Conservation (phyloP, 2,113 vertebrate species). For the human (Homo sapiens) region DNA sequence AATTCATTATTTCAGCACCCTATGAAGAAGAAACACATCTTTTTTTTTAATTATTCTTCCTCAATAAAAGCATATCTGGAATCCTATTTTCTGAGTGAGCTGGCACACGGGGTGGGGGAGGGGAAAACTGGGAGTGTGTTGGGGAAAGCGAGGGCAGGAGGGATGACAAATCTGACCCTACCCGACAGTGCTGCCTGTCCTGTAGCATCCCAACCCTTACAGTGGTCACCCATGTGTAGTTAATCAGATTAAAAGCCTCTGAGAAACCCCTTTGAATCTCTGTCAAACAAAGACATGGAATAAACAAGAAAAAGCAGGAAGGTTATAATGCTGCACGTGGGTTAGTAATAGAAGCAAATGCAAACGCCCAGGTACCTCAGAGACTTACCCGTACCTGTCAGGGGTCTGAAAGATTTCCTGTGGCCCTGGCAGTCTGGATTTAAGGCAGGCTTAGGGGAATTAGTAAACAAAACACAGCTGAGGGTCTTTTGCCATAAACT, state of each 20-base stretch:
- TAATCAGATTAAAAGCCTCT: conserved; percentile 72
- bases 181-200: neutral
- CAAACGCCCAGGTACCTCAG: neutral
- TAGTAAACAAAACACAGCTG: neutral
- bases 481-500: neutral
- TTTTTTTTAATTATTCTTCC: neutral
- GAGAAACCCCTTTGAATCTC: conserved; percentile 49
- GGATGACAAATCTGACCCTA: neutral
- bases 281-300: conserved; percentile 60
- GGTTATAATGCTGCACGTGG: neutral
- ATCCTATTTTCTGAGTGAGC: neutral
- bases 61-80: conserved; percentile 33
- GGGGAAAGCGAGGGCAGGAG: neutral
- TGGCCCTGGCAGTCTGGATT: neutral
- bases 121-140: neutral
- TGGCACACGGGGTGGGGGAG: neutral
- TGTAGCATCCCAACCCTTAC: neutral
- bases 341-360: neutral
- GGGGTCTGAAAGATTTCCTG: neutral
- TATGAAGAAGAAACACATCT: neutral
- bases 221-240: conserved; percentile 39
- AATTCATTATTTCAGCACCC: conserved; percentile 34
- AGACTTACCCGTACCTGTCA: neutral
- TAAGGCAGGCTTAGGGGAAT: conserved; percentile 4
- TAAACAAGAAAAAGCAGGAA: neutral